Conservation (phyloP, 2,888 invertebrate species). For the Plebejus melissa region DNA sequence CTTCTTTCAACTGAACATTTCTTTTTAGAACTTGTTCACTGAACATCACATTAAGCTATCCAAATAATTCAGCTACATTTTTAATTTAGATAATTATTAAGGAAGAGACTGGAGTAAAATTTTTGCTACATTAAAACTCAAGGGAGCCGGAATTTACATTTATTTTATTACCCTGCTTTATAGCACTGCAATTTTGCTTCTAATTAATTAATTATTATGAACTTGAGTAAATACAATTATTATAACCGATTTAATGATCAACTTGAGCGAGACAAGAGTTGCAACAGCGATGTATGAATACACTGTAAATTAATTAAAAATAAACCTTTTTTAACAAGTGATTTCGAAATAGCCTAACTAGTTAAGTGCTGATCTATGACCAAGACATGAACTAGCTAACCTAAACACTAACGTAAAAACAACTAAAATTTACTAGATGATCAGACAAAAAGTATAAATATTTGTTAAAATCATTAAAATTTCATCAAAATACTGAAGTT, state of each 20-base stretch:
- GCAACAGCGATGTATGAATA: not conserved
- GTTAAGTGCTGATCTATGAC: no score
- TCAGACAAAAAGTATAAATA: not conserved
- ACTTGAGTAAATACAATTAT: not conserved
- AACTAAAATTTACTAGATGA: not conserved
- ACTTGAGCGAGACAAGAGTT: not conserved
- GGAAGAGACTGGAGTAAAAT: constrained; percentile 12
- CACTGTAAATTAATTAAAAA: not conserved
- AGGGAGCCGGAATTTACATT: not conserved
- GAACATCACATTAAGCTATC: constrained; percentile 26
- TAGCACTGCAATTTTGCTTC: not conserved
- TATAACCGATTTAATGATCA: not conserved
- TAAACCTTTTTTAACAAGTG: not conserved
- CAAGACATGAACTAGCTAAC: not conserved
- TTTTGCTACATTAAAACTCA: constrained; percentile 21
- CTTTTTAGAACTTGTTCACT: constrained; percentile 24
- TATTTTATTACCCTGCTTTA: not conserved
- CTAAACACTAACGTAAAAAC: not conserved
- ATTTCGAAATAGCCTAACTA: no score
- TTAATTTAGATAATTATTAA: constrained; percentile 25
- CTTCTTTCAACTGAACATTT: constrained; percentile 18
- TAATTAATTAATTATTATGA: constrained; percentile 5
- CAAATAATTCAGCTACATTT: constrained; percentile 24
- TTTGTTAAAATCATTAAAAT: not conserved
- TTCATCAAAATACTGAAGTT: not conserved